Evolutionary conservation across 92 coral and sea anemone species (phyloP).

Genomic region (Siderastrea siderea): DNA sequence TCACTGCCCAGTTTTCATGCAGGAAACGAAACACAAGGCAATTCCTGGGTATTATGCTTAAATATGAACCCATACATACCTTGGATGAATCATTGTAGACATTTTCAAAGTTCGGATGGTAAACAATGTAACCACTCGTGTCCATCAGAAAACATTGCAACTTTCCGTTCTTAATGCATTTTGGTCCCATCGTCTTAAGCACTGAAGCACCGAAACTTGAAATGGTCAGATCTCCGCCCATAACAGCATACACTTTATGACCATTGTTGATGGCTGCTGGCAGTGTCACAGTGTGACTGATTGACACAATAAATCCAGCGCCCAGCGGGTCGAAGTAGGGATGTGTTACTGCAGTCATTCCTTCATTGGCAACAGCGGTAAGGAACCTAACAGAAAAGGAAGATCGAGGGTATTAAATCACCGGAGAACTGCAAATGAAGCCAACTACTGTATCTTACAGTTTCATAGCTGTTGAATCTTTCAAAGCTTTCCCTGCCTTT

Average conservation of each 20-base stretch:
- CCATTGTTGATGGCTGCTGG: constrained; percentile 16
- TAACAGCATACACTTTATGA: constrained; percentile 62
- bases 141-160: constrained; percentile 76
- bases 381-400: constrained; percentile 54
- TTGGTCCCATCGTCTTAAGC: constrained; percentile 47
- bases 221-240: constrained; percentile 72
- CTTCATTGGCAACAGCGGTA: constrained; percentile 49
- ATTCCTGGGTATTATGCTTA: too few relatives aligned
- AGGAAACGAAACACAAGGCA: too few relatives aligned
- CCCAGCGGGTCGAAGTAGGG: constrained; percentile 87
- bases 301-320: constrained; percentile 68
- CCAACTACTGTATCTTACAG: too few relatives aligned
- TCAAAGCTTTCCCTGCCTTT: too few relatives aligned
- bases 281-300: constrained; percentile 58
- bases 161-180: constrained; percentile 29
- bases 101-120: constrained; percentile 76
- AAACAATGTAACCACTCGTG: constrained; percentile 74
- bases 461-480: too few relatives aligned
- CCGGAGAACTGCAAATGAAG: too few relatives aligned
- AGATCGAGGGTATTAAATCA: background rate
- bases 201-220: constrained; percentile 51
- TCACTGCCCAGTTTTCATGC: too few relatives aligned
- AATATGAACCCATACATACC: background rate
- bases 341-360: constrained; percentile 48
- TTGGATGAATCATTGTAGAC: constrained; percentile 63